Conservation (phyloP, 2,797 vertebrate genomes). For the Chaetophractus vellerosus region DNA sequence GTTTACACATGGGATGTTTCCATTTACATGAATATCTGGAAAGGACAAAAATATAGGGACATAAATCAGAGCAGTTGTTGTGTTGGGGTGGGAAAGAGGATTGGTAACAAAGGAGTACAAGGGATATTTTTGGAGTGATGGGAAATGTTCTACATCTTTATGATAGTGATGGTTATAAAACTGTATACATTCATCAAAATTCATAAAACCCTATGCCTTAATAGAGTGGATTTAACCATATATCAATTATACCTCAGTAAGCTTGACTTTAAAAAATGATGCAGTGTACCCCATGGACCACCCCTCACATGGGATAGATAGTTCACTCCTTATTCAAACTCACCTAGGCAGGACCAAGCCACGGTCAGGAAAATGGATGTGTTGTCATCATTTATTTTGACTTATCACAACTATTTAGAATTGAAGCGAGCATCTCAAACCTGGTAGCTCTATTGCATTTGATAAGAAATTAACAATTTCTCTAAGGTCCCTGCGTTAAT, state of each 20-base stretch:
- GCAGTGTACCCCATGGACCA: neutral
- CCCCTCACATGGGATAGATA: neutral
- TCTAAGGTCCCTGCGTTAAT: neutral
- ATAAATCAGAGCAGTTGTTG: neutral
- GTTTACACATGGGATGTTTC: neutral
- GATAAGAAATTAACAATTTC: constrained; percentile 20
- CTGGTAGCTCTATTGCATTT: neutral
- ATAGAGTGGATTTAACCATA: neutral
- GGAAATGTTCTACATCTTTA: neutral
- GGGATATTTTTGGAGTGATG: neutral
- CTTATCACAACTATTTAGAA: neutral
- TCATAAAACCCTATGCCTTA: neutral
- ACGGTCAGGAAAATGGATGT: neutral
- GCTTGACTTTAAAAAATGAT: neutral
- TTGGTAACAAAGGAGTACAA: neutral
- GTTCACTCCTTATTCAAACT: neutral
- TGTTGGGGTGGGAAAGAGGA: neutral
- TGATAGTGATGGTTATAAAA: neutral
- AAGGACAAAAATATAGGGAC: neutral
- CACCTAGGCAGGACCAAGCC: neutral
- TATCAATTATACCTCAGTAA: neutral
- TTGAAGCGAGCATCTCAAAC: neutral
- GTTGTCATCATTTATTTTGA: constrained; percentile 9
- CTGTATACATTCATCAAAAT: neutral
- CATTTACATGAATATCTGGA: neutral